Conservation (phyloP, 2,888 invertebrate species). For the Resseliella maxima region DNA sequence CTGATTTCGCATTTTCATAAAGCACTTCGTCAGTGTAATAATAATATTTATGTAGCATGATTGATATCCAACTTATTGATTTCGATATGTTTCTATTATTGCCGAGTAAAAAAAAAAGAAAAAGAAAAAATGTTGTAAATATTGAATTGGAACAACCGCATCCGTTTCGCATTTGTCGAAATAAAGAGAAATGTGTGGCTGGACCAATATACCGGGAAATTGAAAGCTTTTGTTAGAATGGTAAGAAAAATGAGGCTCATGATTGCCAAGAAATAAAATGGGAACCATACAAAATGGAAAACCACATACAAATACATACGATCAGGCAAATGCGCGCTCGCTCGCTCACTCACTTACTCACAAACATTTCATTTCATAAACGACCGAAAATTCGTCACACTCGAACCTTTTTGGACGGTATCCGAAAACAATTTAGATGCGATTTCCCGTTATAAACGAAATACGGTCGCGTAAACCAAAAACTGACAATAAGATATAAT, state of each 20-base stretch:
- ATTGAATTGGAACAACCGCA: neutral
- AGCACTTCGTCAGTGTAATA: slow-evolving; percentile 22
- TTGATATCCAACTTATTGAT: slow-evolving; percentile 28
- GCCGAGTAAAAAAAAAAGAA: too few species aligned
- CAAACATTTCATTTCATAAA: neutral
- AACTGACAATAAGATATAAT: neutral
- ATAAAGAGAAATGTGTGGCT: neutral
- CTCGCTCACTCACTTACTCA: too few species aligned
- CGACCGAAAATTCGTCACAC: slow-evolving; percentile 9
- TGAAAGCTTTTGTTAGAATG: neutral
- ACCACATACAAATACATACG: neutral
- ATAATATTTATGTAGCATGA: slow-evolving; percentile 1
- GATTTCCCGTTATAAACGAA: neutral
- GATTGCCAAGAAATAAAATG: neutral
- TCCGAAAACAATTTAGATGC: slow-evolving; percentile 2
- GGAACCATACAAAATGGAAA: slow-evolving; percentile 31
- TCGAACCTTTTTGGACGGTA: neutral
- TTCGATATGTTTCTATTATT: slow-evolving; percentile 4
- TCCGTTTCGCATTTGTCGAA: neutral
- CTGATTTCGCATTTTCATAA: slow-evolving; percentile 7
- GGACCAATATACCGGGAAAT: neutral
- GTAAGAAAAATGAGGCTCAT: slow-evolving; percentile 1
- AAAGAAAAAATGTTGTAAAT: slow-evolving; percentile 35
- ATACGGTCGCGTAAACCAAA: neutral
- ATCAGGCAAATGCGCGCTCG: too few species aligned